These are phyloP conservation scores for Tupaia chinensis DNA, from an alignment of 2,113 vertebrate genomes.

Conservation along the genomic window DNA sequence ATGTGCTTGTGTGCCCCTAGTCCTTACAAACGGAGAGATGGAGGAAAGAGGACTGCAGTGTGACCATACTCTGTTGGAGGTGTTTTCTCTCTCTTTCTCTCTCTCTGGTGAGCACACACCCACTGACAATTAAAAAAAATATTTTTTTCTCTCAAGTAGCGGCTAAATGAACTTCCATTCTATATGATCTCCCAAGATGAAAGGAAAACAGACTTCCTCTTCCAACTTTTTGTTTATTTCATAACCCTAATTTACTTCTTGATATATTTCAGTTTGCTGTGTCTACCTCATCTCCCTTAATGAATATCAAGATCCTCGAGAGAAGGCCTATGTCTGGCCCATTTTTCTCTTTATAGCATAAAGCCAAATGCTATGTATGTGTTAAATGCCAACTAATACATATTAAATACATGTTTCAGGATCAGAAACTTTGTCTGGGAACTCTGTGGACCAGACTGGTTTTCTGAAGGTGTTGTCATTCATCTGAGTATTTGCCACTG, in stretches of 20 bases:
- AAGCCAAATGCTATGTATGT: neutral
- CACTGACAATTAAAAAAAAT: no score
- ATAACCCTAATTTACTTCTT: neutral
- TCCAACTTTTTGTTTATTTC: neutral
- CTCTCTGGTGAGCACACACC: no score
- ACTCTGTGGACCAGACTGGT: neutral
- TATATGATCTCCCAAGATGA: neutral
- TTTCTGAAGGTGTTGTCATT: neutral
- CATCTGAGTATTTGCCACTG: neutral
- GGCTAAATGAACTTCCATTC: neutral
- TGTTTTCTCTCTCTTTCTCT: no score
- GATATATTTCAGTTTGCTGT: neutral
- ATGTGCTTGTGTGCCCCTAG: no score
- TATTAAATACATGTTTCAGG: neutral
- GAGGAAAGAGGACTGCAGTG: no score
- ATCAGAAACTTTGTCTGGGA: neutral
- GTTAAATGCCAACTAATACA: neutral
- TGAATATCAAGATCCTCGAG: neutral
- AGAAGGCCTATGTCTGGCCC: neutral
- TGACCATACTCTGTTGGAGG: no score
- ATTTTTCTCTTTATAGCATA: neutral
- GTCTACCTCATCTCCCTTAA: neutral
- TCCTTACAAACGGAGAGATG: no score
- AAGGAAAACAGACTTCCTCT: neutral
- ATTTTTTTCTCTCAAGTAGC: neutral